A percentile compares a stretch with the other conserved stretches of the same genome.
These are phyloP conservation scores for Ligdia adustata DNA, from an alignment of 2,888 invertebrate species.

Conservation along the genomic window DNA sequence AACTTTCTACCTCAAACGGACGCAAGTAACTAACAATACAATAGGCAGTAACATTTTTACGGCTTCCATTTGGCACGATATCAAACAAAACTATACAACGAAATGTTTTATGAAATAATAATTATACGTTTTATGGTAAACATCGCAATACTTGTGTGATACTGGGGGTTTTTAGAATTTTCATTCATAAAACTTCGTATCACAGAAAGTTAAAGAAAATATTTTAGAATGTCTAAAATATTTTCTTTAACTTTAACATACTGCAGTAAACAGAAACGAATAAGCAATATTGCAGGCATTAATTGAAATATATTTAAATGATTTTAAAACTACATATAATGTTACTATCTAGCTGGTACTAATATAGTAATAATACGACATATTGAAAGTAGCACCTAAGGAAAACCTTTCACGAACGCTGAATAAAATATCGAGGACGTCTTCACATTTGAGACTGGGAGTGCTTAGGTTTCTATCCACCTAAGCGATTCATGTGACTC, in stretches of 20 bases:
- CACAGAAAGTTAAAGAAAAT: too few relatives aligned
- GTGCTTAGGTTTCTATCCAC: not conserved
- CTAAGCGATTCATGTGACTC: not conserved
- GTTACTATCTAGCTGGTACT: too few relatives aligned
- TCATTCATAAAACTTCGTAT: conserved; percentile 18
- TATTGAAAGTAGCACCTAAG: too few relatives aligned
- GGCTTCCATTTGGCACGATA: conserved; percentile 41
- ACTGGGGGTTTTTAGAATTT: conserved; percentile 1
- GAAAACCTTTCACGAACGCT: conserved; percentile 5
- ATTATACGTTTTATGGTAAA: conserved; percentile 36
- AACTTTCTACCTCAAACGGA: conserved; percentile 19
- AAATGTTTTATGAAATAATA: conserved; percentile 35
- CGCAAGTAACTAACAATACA: conserved; percentile 27
- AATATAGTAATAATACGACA: too few relatives aligned
- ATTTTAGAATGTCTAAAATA: too few relatives aligned
- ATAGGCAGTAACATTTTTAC: conserved; percentile 31
- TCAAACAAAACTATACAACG: conserved; percentile 37
- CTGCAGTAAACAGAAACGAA: too few relatives aligned
- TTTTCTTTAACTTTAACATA: too few relatives aligned
- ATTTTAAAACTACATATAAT: too few relatives aligned
- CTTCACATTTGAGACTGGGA: conserved; percentile 7
- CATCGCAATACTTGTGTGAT: conserved; percentile 25
- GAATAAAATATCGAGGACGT: conserved; percentile 16
- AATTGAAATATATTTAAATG: too few relatives aligned
- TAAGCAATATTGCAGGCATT: too few relatives aligned